Evolutionary conservation across 2,888 invertebrate species (phyloP).

Genomic region (Ophion costatus): DNA sequence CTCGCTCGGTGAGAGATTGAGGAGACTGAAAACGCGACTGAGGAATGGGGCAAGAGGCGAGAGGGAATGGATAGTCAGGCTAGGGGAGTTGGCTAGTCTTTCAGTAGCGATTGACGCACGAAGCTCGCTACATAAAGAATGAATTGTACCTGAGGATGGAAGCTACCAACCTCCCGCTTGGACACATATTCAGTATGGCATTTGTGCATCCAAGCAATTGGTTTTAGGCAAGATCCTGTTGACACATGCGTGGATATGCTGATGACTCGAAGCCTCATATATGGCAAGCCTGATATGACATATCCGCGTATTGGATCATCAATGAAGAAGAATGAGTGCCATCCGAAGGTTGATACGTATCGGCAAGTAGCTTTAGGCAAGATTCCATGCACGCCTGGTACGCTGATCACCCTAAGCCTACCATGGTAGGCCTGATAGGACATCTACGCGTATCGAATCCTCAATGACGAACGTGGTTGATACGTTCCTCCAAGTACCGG

Average conservation of each 20-base stretch:
- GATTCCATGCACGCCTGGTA: not conserved
- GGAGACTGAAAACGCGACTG: constrained; percentile 7
- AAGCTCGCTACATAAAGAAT: constrained; percentile 1
- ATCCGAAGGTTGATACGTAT: not conserved
- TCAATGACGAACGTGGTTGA: not conserved
- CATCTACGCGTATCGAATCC: not conserved
- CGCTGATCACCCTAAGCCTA: too few relatives aligned
- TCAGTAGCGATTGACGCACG: constrained; percentile 4
- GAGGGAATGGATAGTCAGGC: constrained; percentile 7
- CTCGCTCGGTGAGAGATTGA: constrained; percentile 56
- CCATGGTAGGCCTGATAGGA: not conserved
- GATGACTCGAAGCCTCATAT: not conserved
- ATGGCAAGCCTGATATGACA: not conserved
- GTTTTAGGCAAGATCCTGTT: not conserved
- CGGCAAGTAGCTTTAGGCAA: not conserved
- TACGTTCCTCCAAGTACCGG: not conserved
- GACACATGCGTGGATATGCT: not conserved
- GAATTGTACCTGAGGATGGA: not conserved
- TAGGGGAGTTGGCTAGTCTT: not conserved
- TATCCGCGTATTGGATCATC: not conserved
- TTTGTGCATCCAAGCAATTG: not conserved
- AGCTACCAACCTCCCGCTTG: not conserved
- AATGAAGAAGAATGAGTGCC: not conserved
- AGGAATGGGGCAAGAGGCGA: constrained; percentile 31
- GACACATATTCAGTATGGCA: not conserved